Conservation (phyloP, 2,888 invertebrate genomes). For the Archips crataeganus region DNA sequence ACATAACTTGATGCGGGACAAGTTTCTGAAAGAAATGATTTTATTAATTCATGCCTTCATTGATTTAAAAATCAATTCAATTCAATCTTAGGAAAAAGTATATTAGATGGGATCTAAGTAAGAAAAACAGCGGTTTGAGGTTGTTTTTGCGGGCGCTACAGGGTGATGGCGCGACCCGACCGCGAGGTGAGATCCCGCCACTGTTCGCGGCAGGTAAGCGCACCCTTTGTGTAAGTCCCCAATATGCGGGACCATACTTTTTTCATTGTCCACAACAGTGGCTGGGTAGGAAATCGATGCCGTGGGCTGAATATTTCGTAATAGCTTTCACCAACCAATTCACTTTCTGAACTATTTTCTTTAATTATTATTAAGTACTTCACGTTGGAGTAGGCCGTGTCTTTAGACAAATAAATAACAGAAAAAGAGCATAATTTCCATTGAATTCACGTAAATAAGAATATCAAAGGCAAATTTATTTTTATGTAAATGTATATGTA, state of each 20-base stretch:
- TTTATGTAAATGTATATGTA: constrained; percentile 52
- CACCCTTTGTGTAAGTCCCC: constrained; percentile 62
- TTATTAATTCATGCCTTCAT: too few relatives aligned
- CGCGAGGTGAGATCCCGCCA: constrained; percentile 52
- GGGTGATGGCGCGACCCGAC: constrained; percentile 46
- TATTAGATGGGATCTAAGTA: neutral
- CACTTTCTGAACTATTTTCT: too few relatives aligned
- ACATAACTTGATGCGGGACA: too few relatives aligned
- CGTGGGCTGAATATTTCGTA: constrained; percentile 58
- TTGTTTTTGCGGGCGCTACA: constrained; percentile 54
- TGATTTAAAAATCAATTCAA: too few relatives aligned
- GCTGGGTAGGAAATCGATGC: constrained; percentile 68
- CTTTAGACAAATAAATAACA: neutral
- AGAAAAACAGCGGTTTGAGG: neutral
- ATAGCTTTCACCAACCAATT: neutral
- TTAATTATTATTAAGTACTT: neutral
- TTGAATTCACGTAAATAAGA: constrained; percentile 47
- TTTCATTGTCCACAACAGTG: constrained; percentile 68
- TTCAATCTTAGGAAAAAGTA: neutral
- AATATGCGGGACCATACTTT: constrained; percentile 54
- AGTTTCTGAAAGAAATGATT: too few relatives aligned
- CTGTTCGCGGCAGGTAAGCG: constrained; percentile 61
- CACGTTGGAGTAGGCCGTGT: neutral
- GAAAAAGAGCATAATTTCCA: constrained; percentile 15
- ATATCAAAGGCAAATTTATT: constrained; percentile 60